These are phyloP conservation scores for Heterodera filipjevi DNA, from an alignment of 2,888 invertebrate genomes.

Conservation along the genomic window DNA sequence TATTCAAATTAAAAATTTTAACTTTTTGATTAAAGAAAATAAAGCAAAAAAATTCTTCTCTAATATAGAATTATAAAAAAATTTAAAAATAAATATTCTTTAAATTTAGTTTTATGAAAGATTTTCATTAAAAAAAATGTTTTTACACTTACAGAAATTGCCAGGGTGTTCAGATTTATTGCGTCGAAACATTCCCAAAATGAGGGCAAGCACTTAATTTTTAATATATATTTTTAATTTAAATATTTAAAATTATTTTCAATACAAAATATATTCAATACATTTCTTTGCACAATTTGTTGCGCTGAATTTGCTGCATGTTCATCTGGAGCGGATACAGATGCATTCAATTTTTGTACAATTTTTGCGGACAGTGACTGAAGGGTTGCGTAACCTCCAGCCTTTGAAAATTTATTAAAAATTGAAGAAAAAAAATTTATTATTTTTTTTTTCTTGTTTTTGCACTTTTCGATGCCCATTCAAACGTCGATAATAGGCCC, in stretches of 20 bases:
- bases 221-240: neutral
- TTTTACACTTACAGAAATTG: constrained; percentile 35
- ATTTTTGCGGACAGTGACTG: neutral
- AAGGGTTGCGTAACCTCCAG: constrained; percentile 9
- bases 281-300: constrained; percentile 5
- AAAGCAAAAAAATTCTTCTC: no score
- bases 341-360: neutral
- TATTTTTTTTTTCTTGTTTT: no score
- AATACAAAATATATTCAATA: neutral
- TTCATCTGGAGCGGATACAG: neutral
- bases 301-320: neutral
- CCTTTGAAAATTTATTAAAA: neutral
- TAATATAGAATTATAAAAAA: no score
- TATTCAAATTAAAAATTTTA: no score
- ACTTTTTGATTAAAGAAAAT: no score
- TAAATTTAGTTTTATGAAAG: no score
- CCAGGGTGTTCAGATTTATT: constrained; percentile 46
- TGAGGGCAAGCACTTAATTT: constrained; percentile 43
- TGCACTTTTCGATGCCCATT: constrained; percentile 13
- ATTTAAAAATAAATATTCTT: no score
- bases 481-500: constrained; percentile 28
- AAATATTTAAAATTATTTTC: constrained; percentile 6
- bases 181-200: constrained; percentile 49
- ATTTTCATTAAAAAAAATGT: neutral
- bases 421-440: no score